A percentile compares a stretch with the other conserved stretches of the same genome.
Conservation (phyloP, 2,888 invertebrate species). For the Drosophila pseudotalamancana region DNA sequence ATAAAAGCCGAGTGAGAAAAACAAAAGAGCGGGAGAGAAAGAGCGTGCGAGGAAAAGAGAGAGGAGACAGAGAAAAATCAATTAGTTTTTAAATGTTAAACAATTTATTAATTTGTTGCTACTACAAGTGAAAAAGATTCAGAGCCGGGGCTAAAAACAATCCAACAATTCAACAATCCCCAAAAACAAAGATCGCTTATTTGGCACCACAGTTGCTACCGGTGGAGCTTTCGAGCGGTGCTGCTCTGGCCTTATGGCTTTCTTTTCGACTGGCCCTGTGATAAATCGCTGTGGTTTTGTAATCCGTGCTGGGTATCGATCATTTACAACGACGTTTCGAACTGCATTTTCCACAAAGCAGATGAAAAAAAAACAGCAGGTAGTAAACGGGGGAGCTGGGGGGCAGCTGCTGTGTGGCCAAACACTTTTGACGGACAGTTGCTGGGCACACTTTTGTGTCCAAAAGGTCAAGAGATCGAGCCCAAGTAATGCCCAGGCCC, state of each 20-base stretch:
- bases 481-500: constrained; percentile 24
- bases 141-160: constrained; percentile 16
- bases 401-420: constrained; percentile 42
- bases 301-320: constrained; percentile 66
- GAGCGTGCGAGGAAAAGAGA: constrained; percentile 16
- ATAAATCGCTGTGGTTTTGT: constrained; percentile 70
- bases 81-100: constrained; percentile 80
- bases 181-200: constrained; percentile 41
- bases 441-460: constrained; percentile 25
- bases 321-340: constrained; percentile 66
- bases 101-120: constrained; percentile 78
- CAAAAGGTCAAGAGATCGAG: constrained; percentile 64
- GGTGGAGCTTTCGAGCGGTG: constrained; percentile 38
- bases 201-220: constrained; percentile 68
- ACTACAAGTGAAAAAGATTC: constrained; percentile 43
- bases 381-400: constrained; percentile 51
- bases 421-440: constrained; percentile 55
- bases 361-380: constrained; percentile 55
- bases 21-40: constrained; percentile 4
- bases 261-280: constrained; percentile 58
- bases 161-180: constrained; percentile 32
- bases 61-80: constrained; percentile 62
- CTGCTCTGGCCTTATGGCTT: too few species aligned
- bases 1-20: constrained; percentile 32
- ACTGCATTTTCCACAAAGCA: constrained; percentile 53